Evolutionary conservation across 2,113 vertebrate genomes (phyloP).

Genomic region (Neoarius graeffei): DNA sequence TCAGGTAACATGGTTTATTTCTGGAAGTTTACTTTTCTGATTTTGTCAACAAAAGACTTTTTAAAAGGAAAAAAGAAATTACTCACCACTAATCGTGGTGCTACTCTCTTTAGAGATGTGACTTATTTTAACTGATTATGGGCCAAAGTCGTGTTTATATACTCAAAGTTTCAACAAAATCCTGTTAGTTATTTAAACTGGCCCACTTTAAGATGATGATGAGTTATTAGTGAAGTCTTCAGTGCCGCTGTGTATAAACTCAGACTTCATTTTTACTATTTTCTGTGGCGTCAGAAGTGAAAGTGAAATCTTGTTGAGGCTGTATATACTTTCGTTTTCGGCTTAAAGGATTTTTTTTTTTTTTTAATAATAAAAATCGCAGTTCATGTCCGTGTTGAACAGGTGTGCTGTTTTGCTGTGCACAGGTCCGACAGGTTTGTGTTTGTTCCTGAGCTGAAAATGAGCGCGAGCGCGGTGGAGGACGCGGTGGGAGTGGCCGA

Average conservation of each 20-base stretch:
- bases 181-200: not conserved
- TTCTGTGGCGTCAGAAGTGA: not conserved
- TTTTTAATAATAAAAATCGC: no score
- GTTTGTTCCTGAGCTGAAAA: conserved; percentile 37
- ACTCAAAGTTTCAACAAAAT: not conserved
- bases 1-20: conserved; percentile 46
- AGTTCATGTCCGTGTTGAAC: not conserved
- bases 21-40: not conserved
- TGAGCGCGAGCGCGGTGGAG: conserved; percentile 54
- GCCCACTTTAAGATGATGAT: not conserved
- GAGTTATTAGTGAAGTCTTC: not conserved
- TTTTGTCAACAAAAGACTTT: not conserved
- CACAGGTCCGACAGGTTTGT: not conserved
- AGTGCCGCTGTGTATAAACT: no score
- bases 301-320: conserved; percentile 27
- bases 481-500: conserved; percentile 24
- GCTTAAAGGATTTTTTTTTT: no score
- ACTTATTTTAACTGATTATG: not conserved
- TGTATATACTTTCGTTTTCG: not conserved
- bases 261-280: no score
- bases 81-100: not conserved
- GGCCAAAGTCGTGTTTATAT: not conserved
- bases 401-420: not conserved
- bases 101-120: not conserved
- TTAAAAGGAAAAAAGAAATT: no score